These are phyloP conservation scores for Corydoras maculifer DNA, from an alignment of 2,113 vertebrate genomes.

Conservation along the genomic window DNA sequence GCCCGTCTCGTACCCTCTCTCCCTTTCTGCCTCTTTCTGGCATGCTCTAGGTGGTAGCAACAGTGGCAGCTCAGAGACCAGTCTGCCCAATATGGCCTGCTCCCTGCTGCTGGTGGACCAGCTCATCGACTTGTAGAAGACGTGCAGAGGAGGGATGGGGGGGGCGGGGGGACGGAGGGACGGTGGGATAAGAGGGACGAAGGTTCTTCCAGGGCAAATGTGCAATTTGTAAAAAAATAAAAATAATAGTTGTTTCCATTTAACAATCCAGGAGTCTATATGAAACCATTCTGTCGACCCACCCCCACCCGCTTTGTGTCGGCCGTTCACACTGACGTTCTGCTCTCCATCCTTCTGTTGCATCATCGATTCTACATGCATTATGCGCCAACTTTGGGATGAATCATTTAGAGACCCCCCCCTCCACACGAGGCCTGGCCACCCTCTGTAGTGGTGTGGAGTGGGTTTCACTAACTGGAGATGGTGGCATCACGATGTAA, in stretches of 20 bases:
- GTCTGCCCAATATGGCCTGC: slow-evolving; percentile 98
- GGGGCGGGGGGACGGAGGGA: slow-evolving; percentile 45
- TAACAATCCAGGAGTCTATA: background rate
- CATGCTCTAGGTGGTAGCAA: slow-evolving; percentile 95
- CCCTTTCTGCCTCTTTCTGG: slow-evolving; percentile 73
- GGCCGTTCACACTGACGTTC: background rate
- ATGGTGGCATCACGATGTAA: too few species aligned
- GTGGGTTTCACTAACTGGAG: too few species aligned
- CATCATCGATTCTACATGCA: background rate
- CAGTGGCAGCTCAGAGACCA: slow-evolving; percentile 99
- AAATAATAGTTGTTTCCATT: background rate
- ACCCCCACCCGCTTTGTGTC: slow-evolving; percentile 12
- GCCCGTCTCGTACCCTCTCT: slow-evolving; percentile 1
- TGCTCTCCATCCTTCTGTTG: slow-evolving; percentile 13
- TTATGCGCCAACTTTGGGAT: too few species aligned
- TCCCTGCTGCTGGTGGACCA: slow-evolving; percentile 99
- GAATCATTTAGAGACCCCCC: too few species aligned
- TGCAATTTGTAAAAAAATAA: slow-evolving; percentile 49
- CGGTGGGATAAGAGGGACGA: slow-evolving; percentile 7
- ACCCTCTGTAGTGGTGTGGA: too few species aligned
- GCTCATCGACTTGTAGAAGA: slow-evolving; percentile 99
- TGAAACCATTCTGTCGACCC: background rate
- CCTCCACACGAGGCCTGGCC: too few species aligned
- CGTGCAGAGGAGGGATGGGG: slow-evolving; percentile 28
- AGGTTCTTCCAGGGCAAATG: slow-evolving; percentile 54